phyloP scores from a whole-genome alignment of 2,797 vertebrate species.

The Cossypha caffra region DNA sequence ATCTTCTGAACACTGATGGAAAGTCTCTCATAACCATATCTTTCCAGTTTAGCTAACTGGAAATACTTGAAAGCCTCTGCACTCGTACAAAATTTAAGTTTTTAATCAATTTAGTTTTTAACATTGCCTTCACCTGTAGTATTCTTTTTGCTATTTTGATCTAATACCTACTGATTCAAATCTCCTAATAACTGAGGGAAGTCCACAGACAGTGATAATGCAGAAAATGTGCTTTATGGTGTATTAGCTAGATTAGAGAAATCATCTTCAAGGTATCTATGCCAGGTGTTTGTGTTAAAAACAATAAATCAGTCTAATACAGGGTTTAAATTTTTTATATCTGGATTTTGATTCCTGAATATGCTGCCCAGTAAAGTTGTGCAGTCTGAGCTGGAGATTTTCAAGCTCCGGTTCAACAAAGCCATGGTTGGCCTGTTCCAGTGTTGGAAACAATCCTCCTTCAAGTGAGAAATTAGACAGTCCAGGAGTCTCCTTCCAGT shows the following conservation, averaged over 20 bases:
- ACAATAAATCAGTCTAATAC: background rate
- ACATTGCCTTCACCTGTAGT: background rate
- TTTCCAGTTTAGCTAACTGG: background rate
- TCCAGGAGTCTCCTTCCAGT: background rate
- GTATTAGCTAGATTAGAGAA: background rate
- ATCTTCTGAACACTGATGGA: background rate
- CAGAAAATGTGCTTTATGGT: background rate
- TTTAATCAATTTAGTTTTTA: background rate
- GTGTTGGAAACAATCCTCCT: background rate
- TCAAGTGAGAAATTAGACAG: background rate
- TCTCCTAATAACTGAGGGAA: background rate
- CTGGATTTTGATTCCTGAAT: background rate
- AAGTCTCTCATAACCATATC: background rate
- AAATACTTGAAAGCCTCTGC: background rate
- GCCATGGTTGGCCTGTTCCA: background rate
- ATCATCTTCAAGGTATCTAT: background rate
- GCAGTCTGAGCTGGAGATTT: background rate
- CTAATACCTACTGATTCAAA: background rate
- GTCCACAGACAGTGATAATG: background rate
- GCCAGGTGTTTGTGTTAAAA: background rate
- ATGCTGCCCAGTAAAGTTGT: background rate
- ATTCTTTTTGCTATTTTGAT: background rate
- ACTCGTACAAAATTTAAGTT: background rate
- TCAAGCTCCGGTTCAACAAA: background rate
- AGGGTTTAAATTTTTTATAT: background rate